Percentiles rank a stretch among this genome's conserved stretches.
phyloP scores from a whole-genome alignment of 2,888 invertebrate genomes.

The Pandemis corylana region DNA sequence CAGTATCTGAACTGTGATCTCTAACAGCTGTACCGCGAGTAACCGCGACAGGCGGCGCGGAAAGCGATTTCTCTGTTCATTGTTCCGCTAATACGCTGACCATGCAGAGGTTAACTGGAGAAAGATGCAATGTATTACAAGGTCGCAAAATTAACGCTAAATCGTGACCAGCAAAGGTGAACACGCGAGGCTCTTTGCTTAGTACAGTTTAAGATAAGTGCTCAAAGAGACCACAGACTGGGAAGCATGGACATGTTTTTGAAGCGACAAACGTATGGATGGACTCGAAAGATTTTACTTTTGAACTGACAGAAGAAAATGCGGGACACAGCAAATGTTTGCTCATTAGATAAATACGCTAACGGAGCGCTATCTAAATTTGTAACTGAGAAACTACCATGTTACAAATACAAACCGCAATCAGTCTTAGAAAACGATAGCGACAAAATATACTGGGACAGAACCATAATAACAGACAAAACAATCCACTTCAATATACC shows the following conservation, averaged over 20 bases:
- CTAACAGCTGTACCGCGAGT: not conserved
- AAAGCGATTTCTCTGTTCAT: not conserved
- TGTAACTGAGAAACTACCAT: too few relatives aligned
- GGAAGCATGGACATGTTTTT: not conserved
- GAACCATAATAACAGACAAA: too few relatives aligned
- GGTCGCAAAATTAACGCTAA: not conserved
- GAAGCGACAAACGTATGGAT: not conserved
- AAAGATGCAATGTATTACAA: not conserved
- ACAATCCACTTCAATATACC: too few relatives aligned
- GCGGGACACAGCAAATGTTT: too few relatives aligned
- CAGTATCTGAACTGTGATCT: slow-evolving; percentile 31
- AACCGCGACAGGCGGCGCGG: not conserved
- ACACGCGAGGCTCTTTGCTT: slow-evolving; percentile 16
- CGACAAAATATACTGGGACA: too few relatives aligned
- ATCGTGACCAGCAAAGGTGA: not conserved
- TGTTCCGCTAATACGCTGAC: not conserved
- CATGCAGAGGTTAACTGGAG: not conserved
- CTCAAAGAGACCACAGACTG: slow-evolving; percentile 18
- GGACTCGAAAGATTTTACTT: not conserved
- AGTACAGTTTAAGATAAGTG: slow-evolving; percentile 22
- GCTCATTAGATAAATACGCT: too few relatives aligned
- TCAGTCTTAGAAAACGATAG: too few relatives aligned
- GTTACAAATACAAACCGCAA: too few relatives aligned
- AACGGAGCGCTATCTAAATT: too few relatives aligned
- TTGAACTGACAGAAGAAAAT: not conserved